phyloP scores from a whole-genome alignment of 2,113 vertebrate genomes.

The Tyto alba region DNA sequence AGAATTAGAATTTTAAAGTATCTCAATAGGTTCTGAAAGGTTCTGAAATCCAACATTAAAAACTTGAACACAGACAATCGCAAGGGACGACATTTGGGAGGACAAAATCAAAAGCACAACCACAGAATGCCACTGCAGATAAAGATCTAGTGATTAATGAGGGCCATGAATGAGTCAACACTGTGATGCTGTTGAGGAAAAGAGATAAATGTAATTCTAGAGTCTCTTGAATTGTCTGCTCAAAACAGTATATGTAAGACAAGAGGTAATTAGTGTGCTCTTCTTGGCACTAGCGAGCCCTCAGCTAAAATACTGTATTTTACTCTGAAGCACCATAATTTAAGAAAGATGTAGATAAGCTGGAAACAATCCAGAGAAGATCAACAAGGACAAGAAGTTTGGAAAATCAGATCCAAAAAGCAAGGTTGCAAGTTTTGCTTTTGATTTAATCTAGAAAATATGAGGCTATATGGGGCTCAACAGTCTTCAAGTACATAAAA shows the following conservation, averaged over 20 bases:
- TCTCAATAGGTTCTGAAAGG: neutral
- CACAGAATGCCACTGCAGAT: neutral
- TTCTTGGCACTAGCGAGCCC: neutral
- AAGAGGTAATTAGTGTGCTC: neutral
- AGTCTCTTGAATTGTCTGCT: slow-evolving; percentile 1
- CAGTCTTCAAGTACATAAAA: neutral
- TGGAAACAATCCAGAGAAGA: neutral
- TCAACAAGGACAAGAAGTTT: neutral
- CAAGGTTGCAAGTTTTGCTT: neutral
- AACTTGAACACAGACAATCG: fast-evolving
- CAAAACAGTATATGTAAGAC: neutral
- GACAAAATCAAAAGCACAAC: neutral
- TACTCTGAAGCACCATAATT: neutral
- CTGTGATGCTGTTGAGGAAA: neutral
- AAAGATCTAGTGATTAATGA: slow-evolving; percentile 4
- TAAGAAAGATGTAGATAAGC: neutral
- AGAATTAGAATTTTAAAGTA: neutral
- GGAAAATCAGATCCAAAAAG: neutral
- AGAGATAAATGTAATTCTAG: neutral
- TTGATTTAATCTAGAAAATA: neutral
- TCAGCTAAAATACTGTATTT: neutral
- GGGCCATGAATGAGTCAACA: neutral
- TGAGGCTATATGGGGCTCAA: neutral
- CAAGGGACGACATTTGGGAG: neutral
- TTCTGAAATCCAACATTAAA: neutral